Base-by-base conservation (phyloP, 2,113 vertebrate species). In the Solea solea region DNA sequence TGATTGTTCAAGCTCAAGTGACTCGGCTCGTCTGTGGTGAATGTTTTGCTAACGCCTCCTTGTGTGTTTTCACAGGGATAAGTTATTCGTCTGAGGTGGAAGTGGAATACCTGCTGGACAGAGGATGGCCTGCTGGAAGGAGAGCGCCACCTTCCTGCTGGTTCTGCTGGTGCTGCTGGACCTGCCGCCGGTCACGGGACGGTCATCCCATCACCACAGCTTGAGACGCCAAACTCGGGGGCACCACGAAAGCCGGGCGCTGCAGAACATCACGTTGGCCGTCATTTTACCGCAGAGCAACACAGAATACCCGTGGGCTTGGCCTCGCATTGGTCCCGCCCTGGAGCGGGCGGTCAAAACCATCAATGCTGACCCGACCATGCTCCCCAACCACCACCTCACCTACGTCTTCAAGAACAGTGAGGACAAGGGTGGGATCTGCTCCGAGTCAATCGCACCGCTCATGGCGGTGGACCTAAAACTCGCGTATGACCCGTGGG, bases 281-380 rank as follows among this genome's bases (percentile, higher is more conserved):
- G 90, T 97, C 76, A 94, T 99, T 7, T 83, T 99, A 7, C 97
- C 97, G 0, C 76, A 89, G 52, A 89, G n/a, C 68, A 98, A 97
- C 91, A 94, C 94, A 0, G 87, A 86, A 2, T 99, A 98, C 89
- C 95, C 96, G 0, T 99, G 97, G 97, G 96, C 97, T 2, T 97
- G 96, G 96, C 95, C 95, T 3, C 94, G 97, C 7, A 94, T 98
- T 16, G 96, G 96, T 0, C 96, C 97, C 0, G 96, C 96, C 0
- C 77, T 98, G 15, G 77, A 88, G 0, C 86, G 95, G 11, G 97
- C 96, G 0, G 50, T 94, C 0, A 75, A 46, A 0, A 61, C 49
- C 7, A 80, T 97, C 1, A 96, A 95, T 39, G 58, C 83, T 0
- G 91, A 92, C 7, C 88, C 86, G 0, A 73, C 73, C 6, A 50